These are phyloP conservation scores for Cyclopterus lumpus DNA, from an alignment of 2,797 vertebrate genomes.

Conservation along the genomic window DNA sequence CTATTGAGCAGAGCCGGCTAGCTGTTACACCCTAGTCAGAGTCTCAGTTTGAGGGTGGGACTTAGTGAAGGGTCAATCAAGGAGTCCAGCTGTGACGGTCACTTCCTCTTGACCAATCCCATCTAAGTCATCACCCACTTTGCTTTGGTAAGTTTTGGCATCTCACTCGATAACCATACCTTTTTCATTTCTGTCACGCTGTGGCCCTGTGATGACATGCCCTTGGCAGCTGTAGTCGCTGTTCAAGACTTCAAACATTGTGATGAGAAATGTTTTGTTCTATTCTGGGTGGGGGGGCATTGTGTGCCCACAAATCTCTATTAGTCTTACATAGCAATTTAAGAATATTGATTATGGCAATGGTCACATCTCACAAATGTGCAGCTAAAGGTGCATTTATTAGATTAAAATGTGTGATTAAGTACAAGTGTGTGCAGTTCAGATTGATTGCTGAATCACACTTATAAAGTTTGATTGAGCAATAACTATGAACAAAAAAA, in stretches of 20 bases:
- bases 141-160: too few relatives aligned
- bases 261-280: neutral
- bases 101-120: too few relatives aligned
- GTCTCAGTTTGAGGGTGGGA: too few relatives aligned
- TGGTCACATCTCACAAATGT: neutral
- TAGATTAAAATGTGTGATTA: neutral
- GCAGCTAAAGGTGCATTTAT: constrained; percentile 5
- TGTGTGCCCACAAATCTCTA: neutral
- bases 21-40: too few relatives aligned
- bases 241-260: neutral
- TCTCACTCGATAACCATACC: neutral
- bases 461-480: neutral
- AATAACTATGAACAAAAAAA: neutral
- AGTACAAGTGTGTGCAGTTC: neutral
- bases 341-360: neutral
- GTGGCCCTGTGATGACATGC: neutral
- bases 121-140: too few relatives aligned
- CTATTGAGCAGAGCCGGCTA: too few relatives aligned
- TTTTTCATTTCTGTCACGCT: neutral
- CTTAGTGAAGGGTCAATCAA: too few relatives aligned
- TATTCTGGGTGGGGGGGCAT: neutral
- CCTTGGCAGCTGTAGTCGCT: neutral
- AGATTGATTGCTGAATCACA: neutral
- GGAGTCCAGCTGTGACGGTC: too few relatives aligned
- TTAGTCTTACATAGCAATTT: neutral